These are phyloP conservation scores for Octonoba sinensis DNA, from an alignment of 2,888 invertebrate species.

Conservation along the genomic window DNA sequence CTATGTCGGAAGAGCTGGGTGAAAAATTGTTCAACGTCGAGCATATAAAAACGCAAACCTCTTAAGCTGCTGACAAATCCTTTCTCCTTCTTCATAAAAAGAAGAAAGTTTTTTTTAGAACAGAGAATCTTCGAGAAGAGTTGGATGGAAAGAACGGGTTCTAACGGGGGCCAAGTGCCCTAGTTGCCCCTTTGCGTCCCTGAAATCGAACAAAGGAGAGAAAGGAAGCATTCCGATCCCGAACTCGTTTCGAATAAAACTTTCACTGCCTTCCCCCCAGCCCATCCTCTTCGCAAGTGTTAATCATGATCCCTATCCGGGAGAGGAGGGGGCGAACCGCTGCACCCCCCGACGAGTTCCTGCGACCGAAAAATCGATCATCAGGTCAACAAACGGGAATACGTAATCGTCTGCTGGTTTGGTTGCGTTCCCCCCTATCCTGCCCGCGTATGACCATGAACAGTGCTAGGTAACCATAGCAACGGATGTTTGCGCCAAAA, in stretches of 20 bases:
- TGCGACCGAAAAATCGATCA: slow-evolving; percentile 60
- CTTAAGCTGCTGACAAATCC: no score
- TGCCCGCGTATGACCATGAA: slow-evolving; percentile 55
- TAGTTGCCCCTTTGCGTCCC: slow-evolving; percentile 23
- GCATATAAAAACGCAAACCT: no score
- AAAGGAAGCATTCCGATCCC: slow-evolving; percentile 16
- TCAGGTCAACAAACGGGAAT: slow-evolving; percentile 64
- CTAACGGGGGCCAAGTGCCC: slow-evolving; percentile 9
- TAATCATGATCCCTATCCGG: slow-evolving; percentile 14
- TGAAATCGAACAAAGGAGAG: slow-evolving; percentile 26
- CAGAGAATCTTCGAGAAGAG: no score
- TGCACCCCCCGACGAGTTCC: slow-evolving; percentile 14
- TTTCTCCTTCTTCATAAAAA: no score
- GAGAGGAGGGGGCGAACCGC: not conserved
- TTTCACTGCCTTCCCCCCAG: slow-evolving; percentile 25
- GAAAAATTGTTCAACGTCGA: no score
- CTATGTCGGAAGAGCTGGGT: no score
- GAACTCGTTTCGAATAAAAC: slow-evolving; percentile 24
- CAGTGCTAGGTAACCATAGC: slow-evolving; percentile 51
- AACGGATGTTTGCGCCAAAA: slow-evolving; percentile 57
- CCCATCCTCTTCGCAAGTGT: slow-evolving; percentile 16
- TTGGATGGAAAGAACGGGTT: slow-evolving; percentile 1
- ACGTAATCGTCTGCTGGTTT: slow-evolving; percentile 46
- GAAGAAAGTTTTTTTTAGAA: no score
- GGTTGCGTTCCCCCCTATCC: slow-evolving; percentile 17